Base-by-base conservation (phyloP, 2,888 invertebrate genomes). In the Diarsia rubi region DNA sequence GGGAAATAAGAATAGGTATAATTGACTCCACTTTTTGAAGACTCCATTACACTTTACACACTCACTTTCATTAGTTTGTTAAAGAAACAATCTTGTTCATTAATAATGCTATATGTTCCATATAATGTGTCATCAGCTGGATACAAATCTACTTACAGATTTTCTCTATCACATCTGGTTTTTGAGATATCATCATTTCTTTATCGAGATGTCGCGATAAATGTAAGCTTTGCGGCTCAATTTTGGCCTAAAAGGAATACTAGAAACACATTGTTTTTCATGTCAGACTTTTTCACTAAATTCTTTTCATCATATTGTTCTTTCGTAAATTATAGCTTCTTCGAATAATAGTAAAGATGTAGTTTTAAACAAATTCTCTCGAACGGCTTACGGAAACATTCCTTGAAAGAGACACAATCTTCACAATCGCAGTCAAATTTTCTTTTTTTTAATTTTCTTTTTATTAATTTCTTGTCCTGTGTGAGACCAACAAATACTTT, bases 111-210 rank as follows among this genome's bases (percentile, higher is more conserved):
- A 78, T 52, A 0, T 64, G 47, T 54, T 65, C n/a, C n/a, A 21
- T 45, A 65, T 45, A 68, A 21, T 19, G 14, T 11, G 37, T 5
- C 21, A 49, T 11, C 31, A 37, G 59, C 27, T 24, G 0, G 72
- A 76, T 47, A 42, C 47, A 47, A 65, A 72, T 72, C 52, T 27
- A 59, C n/a, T 71, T 12, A 47, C 59, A 78, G 68, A 71, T 31
- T 68, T 16, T 16, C 47, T 72, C 19, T 54, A 76, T 16, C 60
- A 60, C 47, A 71, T 69, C 60, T 63, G 49, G 69, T 73, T 73
- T 62, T 37, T 47, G 45, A 63, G 59, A 78, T 69, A 78, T 66
- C 27, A 9, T 2, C 37, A 37, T 37, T 69, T 69, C 21, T 44
- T 69, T 47, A 45, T 52, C 27, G 45, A 14, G 42, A 63, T 3